phyloP scores from a whole-genome alignment of 2,113 vertebrate species.

The Tupaia chinensis region DNA sequence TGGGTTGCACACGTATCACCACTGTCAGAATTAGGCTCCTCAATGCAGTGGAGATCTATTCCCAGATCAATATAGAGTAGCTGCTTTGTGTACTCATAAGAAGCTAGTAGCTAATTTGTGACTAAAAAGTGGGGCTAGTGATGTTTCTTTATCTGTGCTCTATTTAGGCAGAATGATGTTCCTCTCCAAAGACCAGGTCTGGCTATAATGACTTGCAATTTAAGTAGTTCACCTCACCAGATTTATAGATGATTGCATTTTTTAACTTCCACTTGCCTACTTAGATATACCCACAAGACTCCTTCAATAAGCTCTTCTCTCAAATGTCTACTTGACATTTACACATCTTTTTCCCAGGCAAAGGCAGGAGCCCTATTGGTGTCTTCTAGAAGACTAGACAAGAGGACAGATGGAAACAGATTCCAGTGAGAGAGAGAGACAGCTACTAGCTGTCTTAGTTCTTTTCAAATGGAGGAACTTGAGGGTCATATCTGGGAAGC shows the following conservation, averaged over 20 bases:
- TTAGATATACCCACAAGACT: not conserved
- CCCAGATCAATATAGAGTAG: not conserved
- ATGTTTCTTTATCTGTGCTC: not conserved
- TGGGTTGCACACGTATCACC: not conserved
- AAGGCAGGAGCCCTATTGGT: not conserved
- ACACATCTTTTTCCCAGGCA: not conserved
- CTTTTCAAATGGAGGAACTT: not conserved
- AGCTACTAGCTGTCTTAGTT: not conserved
- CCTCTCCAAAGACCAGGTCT: not conserved
- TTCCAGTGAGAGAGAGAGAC: not conserved
- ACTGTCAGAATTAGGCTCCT: not conserved
- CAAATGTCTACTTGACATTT: not conserved
- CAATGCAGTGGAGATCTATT: not conserved
- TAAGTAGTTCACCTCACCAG: not conserved
- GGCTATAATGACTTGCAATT: not conserved
- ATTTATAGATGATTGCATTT: not conserved
- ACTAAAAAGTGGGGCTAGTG: not conserved
- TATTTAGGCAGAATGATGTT: not conserved
- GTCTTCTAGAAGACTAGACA: not conserved
- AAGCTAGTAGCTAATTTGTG: not conserved
- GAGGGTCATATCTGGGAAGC: not conserved
- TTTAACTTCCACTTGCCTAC: not conserved
- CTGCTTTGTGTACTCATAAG: not conserved
- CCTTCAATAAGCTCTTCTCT: not conserved
- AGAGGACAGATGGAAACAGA: not conserved